Conservation (phyloP, 2,888 invertebrate genomes). For the Himalopsyche tibetana region DNA sequence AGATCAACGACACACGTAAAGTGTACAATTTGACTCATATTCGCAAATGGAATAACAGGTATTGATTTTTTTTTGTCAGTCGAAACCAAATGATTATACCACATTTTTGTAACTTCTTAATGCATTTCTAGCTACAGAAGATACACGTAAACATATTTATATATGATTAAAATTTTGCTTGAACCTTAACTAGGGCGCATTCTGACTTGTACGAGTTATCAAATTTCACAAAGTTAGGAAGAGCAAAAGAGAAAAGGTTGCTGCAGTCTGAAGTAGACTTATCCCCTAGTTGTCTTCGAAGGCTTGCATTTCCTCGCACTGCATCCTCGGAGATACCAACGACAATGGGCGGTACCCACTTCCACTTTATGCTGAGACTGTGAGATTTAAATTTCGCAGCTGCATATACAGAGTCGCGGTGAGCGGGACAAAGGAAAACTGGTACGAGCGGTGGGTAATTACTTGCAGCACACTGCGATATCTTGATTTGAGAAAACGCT, state of each 20-base stretch:
- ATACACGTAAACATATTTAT: too few species aligned
- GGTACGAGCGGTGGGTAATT: conserved; percentile 21
- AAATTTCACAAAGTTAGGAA: not conserved
- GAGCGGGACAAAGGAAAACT: conserved; percentile 20
- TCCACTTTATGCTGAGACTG: not conserved
- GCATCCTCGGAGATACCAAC: conserved; percentile 12
- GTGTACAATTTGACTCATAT: too few species aligned
- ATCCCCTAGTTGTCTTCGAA: not conserved
- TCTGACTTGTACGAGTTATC: not conserved
- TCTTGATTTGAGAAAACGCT: conserved; percentile 27
- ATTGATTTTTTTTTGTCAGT: too few species aligned
- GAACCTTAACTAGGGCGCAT: not conserved
- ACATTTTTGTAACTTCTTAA: too few species aligned
- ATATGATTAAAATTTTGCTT: too few species aligned
- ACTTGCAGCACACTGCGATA: conserved; percentile 20
- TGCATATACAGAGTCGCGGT: conserved; percentile 28
- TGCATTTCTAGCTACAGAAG: too few species aligned
- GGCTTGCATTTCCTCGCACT: not conserved
- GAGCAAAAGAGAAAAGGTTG: not conserved
- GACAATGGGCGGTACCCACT: conserved; percentile 16
- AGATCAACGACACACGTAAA: too few species aligned
- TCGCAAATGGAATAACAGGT: too few species aligned
- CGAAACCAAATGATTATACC: too few species aligned
- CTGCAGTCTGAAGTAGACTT: conserved; percentile 1
- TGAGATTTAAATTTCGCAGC: conserved; percentile 26